phyloP scores from a whole-genome alignment of 1,140 invertebrate species.

The Zaprionus davidi region DNA sequence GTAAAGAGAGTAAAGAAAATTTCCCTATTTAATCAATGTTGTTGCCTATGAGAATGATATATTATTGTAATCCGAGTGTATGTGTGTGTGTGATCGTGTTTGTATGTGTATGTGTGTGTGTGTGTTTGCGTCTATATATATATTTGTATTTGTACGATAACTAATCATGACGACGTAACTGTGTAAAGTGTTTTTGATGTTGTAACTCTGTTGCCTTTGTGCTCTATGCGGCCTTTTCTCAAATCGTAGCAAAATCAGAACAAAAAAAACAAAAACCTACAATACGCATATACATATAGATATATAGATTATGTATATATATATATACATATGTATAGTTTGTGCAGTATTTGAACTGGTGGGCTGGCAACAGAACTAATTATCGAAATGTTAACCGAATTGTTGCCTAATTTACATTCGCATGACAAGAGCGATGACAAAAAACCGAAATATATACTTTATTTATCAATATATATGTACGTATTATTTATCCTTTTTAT shows the following conservation, averaged over 20 bases:
- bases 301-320: slow-evolving; percentile 48
- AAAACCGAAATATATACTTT: slow-evolving; percentile 37
- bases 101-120: slow-evolving; percentile 18
- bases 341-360: slow-evolving; percentile 1
- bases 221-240: slow-evolving; percentile 79
- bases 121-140: slow-evolving; percentile 13
- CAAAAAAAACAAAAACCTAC: slow-evolving; percentile 33
- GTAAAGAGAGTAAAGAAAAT: slow-evolving; percentile 10
- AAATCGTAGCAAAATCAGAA: slow-evolving; percentile 62
- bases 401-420: slow-evolving; percentile 38
- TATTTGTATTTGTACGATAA: slow-evolving; percentile 24
- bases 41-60: slow-evolving; percentile 29
- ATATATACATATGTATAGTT: slow-evolving; percentile 52
- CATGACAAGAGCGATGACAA: slow-evolving; percentile 16
- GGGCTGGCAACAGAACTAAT: slow-evolving; percentile 31
- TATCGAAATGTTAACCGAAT: slow-evolving; percentile 56
- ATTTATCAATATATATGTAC: slow-evolving; percentile 25
- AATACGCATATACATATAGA: slow-evolving; percentile 42
- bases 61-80: slow-evolving; percentile 9
- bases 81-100: slow-evolving; percentile 28
- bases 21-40: slow-evolving; percentile 25
- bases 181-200: slow-evolving; percentile 74
- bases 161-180: slow-evolving; percentile 37
- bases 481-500: slow-evolving; percentile 11
- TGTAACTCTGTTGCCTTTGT: slow-evolving; percentile 82